Evolutionary conservation across 2,113 vertebrate species (phyloP).

Genomic region (Tretioscincus oriximinensis): DNA sequence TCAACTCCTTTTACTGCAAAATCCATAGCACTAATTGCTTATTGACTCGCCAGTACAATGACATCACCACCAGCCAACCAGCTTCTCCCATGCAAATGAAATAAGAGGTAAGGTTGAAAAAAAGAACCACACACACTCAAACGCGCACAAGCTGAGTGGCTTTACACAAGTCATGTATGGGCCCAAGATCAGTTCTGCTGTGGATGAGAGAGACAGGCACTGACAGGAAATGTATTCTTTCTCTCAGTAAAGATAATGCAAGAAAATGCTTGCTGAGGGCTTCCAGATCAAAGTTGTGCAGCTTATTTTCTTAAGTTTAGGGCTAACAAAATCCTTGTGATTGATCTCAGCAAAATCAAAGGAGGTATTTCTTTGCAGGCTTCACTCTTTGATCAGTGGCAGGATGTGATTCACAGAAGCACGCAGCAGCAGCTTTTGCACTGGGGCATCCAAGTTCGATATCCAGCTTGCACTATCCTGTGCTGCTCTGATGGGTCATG

Average conservation of each 20-base stretch:
- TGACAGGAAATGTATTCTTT: neutral
- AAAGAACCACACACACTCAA: neutral
- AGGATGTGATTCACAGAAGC: neutral
- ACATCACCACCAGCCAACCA: slow-evolving; percentile 78
- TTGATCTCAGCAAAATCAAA: neutral
- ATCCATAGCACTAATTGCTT: slow-evolving; percentile 72
- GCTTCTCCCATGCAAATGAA: slow-evolving; percentile 31
- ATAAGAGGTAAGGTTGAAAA: slow-evolving; percentile 2
- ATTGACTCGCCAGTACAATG: slow-evolving; percentile 71
- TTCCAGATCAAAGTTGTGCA: neutral
- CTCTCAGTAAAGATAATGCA: neutral
- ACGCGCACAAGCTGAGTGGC: slow-evolving; percentile 15
- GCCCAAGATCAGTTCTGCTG: slow-evolving; percentile 22
- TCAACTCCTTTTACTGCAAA: slow-evolving; percentile 70
- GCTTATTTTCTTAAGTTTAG: neutral
- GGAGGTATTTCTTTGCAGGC: neutral
- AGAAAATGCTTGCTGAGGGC: neutral
- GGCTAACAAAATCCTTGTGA: neutral
- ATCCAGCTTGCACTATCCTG: neutral
- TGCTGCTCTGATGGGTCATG: neutral
- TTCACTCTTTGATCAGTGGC: neutral
- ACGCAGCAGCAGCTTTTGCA: neutral
- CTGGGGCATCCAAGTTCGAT: neutral
- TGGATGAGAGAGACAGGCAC: slow-evolving; percentile 3
- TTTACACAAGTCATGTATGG: slow-evolving; percentile 21